Conservation (phyloP, 2,888 invertebrate species). For the Drosophila glabriapex region DNA sequence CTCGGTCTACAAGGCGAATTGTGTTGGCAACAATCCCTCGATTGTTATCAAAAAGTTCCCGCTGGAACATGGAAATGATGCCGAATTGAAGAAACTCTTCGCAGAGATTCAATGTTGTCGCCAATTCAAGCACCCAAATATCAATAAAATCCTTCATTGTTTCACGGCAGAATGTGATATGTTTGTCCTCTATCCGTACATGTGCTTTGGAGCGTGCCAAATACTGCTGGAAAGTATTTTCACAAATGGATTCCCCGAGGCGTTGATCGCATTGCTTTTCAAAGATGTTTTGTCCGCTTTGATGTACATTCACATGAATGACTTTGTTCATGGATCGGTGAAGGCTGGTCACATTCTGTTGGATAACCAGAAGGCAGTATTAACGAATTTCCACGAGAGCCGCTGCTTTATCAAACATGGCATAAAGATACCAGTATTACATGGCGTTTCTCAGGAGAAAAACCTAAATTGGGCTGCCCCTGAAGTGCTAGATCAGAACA, state of each 20-base stretch:
- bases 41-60: conserved; percentile 92
- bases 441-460: conserved; percentile 89
- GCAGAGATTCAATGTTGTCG: conserved; percentile 92
- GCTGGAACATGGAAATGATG: conserved; percentile 89
- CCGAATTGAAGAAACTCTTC: conserved; percentile 87
- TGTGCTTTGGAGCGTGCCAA: conserved; percentile 94
- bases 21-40: conserved; percentile 88
- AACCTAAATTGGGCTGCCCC: conserved; percentile 96
- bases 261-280: conserved; percentile 92
- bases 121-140: conserved; percentile 92
- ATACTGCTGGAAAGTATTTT: conserved; percentile 92
- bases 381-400: conserved; percentile 93
- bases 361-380: conserved; percentile 89
- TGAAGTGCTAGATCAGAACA: conserved; percentile 95
- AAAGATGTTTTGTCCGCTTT: conserved; percentile 91
- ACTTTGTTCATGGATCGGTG: conserved; percentile 94
- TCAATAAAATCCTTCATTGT: conserved; percentile 90
- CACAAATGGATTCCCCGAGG: conserved; percentile 91
- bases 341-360: conserved; percentile 94
- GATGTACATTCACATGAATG: conserved; percentile 93
- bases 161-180: conserved; percentile 92
- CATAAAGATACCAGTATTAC: conserved; percentile 89
- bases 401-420: conserved; percentile 91
- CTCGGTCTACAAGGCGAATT: conserved; percentile 90
- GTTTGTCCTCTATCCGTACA: conserved; percentile 92